Base-by-base conservation (phyloP, 2,888 invertebrate genomes). In the Spodoptera littoralis region DNA sequence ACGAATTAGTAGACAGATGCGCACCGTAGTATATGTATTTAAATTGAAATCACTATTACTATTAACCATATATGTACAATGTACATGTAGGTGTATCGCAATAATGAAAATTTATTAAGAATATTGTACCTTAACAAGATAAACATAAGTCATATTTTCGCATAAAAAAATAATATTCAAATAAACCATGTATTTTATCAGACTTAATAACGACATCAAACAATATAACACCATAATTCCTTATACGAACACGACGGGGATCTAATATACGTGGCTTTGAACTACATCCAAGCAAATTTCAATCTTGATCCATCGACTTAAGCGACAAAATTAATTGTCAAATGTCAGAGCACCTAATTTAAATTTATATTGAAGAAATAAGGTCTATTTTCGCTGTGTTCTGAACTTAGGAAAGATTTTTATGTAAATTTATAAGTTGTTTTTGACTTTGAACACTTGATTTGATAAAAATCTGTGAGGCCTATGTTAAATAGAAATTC, bases 341-440 rank as follows among this genome's bases (percentile, higher is more conserved):
- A 18, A 43, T 54, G 46, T n/a, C 60, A 50, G 44, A 24, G 50
- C 58, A 49, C 51, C 49, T 69, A 70, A 79, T 79, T 69, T 70
- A 63, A 69, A 77, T 77, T 60, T 73, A 76, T 73, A 73, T 73
- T 66, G 56, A 56, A 63, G 58, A 48, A 68, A 36, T 57, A 61
- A 45, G 9, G 42, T 12, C 45, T 24, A 52, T 63, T 65, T 75
- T 62, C 62, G 50, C 22, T 27, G 22, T 56, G 47, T 64, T 66
- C 60, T 47, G 30, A 59, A 55, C 44, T 50, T 44, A 60, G 45
- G 27, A 8, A 9, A 11, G 11, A 24, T 18, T 56, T 69, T 54
- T 48, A 41, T n/a, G n/a, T 24, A 49, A 60, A 69, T 47, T 47
- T 27, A n/a, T 50, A 65, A 48, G 24, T 48, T 22, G 18, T 24